These are phyloP conservation scores for Leptinotarsa undecemlineata DNA, from an alignment of 1,140 invertebrate species.

Conservation along the genomic window DNA sequence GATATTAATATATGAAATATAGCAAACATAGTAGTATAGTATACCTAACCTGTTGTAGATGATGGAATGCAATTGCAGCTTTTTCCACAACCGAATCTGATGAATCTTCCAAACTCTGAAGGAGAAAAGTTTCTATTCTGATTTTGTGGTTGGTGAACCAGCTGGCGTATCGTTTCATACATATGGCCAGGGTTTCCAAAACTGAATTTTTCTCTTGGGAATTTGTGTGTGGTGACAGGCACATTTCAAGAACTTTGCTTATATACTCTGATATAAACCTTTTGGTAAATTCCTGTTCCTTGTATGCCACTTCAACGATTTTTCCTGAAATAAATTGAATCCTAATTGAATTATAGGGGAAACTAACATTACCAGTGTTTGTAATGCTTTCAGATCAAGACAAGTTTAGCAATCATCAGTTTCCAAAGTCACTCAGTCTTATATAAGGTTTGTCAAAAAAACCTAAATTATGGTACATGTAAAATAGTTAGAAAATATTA, in stretches of 20 bases:
- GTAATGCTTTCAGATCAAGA: no score
- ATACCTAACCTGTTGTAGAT: constrained; percentile 32
- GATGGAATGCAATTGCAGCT: constrained; percentile 34
- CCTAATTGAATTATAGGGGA: no score
- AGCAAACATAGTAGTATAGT: neutral
- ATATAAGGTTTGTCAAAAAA: no score
- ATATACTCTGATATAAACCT: constrained; percentile 33
- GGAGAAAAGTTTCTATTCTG: constrained; percentile 32
- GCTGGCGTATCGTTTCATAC: constrained; percentile 31
- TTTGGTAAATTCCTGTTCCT: constrained; percentile 32
- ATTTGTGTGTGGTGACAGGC: constrained; percentile 26
- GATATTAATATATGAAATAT: no score
- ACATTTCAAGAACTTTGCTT: constrained; percentile 32
- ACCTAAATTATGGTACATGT: no score
- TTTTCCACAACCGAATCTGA: constrained; percentile 20
- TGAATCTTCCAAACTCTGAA: constrained; percentile 27
- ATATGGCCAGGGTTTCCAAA: constrained; percentile 23
- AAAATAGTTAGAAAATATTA: no score
- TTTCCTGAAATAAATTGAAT: constrained; percentile 26
- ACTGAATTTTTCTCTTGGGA: constrained; percentile 26
- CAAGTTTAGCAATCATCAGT: no score
- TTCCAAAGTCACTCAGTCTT: no score
- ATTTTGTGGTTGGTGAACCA: constrained; percentile 33
- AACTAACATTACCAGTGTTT: no score
- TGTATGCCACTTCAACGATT: constrained; percentile 29